phyloP scores from a whole-genome alignment of 2,113 vertebrate genomes.

The Neolamprologus ventralis region DNA sequence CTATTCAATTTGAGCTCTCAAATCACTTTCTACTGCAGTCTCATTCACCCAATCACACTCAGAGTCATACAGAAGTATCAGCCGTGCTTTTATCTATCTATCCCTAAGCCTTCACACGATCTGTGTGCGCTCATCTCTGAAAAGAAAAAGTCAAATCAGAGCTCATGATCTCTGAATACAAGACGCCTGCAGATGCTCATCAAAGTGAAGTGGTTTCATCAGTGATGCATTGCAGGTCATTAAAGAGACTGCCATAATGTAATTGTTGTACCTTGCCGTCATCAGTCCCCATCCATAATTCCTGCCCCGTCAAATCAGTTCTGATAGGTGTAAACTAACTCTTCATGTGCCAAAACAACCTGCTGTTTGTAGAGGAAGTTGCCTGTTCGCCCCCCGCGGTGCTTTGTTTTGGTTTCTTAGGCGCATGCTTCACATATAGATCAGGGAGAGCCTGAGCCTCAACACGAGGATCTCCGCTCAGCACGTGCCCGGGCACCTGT shows the following conservation, averaged over 20 bases:
- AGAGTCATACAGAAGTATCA: not conserved
- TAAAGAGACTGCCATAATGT: not conserved
- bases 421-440: not conserved
- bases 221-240: not conserved
- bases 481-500: slow-evolving; percentile 54
- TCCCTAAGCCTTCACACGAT: not conserved
- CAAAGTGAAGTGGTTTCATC: not conserved
- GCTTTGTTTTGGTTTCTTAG: not conserved
- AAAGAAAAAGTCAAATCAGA: not conserved
- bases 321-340: not conserved
- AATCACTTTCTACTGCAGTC: not conserved
- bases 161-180: not conserved
- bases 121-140: not conserved
- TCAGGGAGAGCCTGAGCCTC: not conserved
- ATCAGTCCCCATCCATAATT: not conserved
- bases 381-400: not conserved
- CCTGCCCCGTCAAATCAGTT: not conserved
- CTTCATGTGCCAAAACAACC: not conserved
- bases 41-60: not conserved
- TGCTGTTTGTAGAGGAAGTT: not conserved
- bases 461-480: not conserved
- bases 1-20: not conserved
- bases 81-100: not conserved
- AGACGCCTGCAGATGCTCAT: not conserved
- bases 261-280: not conserved